Conservation (phyloP, 2,888 invertebrate genomes). For the Aspidiotus rigidus region DNA sequence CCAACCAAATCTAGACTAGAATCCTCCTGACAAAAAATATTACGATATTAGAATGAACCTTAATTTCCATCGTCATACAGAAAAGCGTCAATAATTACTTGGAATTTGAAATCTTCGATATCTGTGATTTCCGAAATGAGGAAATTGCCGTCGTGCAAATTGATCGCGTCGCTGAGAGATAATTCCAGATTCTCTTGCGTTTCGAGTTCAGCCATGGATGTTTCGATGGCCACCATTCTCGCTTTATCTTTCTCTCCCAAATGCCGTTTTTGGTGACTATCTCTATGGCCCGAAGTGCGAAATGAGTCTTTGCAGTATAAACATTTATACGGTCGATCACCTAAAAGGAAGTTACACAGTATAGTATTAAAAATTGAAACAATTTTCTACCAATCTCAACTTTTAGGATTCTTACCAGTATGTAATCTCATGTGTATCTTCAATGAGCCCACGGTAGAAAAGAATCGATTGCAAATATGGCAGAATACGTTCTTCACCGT, state of each 20-base stretch:
- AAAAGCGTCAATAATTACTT: neutral
- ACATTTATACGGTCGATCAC: slow-evolving; percentile 54
- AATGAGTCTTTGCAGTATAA: slow-evolving; percentile 53
- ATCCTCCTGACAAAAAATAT: slow-evolving; percentile 6
- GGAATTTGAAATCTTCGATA: slow-evolving; percentile 18
- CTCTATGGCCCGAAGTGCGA: slow-evolving; percentile 57
- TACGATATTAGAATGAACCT: neutral
- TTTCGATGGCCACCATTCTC: neutral
- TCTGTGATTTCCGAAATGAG: neutral
- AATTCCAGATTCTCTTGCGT: neutral
- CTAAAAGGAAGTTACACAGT: slow-evolving; percentile 41
- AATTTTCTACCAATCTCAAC: neutral
- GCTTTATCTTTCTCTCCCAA: slow-evolving; percentile 35
- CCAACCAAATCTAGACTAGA: no score
- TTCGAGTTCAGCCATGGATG: slow-evolving; percentile 10
- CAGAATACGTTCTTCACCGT: slow-evolving; percentile 52
- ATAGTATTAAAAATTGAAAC: neutral
- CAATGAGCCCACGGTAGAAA: slow-evolving; percentile 56
- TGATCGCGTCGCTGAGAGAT: neutral
- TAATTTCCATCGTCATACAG: neutral
- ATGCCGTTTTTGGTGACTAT: slow-evolving; percentile 52
- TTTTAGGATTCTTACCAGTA: slow-evolving; percentile 44
- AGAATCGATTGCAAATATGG: slow-evolving; percentile 53
- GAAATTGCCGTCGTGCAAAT: neutral
- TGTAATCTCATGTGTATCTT: slow-evolving; percentile 60